phyloP scores from a whole-genome alignment of 2,888 invertebrate species.

The Metellina segmentata region DNA sequence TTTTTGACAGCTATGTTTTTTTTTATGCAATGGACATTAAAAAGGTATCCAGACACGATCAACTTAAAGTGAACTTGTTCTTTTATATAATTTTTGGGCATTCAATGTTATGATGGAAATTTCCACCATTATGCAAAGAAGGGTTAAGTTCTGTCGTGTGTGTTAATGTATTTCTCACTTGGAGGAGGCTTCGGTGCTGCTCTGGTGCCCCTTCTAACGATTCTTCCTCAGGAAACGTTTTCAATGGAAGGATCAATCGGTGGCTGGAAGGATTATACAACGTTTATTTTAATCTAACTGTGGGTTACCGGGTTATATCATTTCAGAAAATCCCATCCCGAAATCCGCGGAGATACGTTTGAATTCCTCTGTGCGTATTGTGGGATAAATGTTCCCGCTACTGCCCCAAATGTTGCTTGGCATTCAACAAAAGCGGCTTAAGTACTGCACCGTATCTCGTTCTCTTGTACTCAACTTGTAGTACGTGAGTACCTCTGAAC shows the following conservation, averaged over 20 bases:
- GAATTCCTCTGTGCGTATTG: constrained; percentile 19
- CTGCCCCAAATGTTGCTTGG: constrained; percentile 29
- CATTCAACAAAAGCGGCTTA: not conserved
- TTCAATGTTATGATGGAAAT: too few species aligned
- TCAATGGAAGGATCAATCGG: not conserved
- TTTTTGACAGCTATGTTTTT: too few species aligned
- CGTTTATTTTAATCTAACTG: not conserved
- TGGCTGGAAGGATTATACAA: constrained; percentile 17
- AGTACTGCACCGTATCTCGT: not conserved
- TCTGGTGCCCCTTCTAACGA: too few species aligned
- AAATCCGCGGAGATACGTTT: constrained; percentile 33
- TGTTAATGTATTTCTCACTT: too few species aligned
- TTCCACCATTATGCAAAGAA: too few species aligned
- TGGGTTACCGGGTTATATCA: constrained; percentile 34
- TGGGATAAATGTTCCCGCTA: constrained; percentile 10
- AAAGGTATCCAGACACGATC: too few species aligned
- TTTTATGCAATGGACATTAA: too few species aligned
- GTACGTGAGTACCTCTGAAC: not conserved
- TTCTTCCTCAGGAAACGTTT: constrained; percentile 10
- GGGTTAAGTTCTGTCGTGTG: too few species aligned
- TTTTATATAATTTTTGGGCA: too few species aligned
- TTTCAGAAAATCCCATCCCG: not conserved
- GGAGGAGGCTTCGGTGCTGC: too few species aligned
- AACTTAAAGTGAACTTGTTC: too few species aligned
- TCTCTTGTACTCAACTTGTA: not conserved